A percentile compares a stretch with the other conserved stretches of the same genome.
These are phyloP conservation scores for Eptatretus atami DNA, from an alignment of 2,797 vertebrate species.

Conservation along the genomic window DNA sequence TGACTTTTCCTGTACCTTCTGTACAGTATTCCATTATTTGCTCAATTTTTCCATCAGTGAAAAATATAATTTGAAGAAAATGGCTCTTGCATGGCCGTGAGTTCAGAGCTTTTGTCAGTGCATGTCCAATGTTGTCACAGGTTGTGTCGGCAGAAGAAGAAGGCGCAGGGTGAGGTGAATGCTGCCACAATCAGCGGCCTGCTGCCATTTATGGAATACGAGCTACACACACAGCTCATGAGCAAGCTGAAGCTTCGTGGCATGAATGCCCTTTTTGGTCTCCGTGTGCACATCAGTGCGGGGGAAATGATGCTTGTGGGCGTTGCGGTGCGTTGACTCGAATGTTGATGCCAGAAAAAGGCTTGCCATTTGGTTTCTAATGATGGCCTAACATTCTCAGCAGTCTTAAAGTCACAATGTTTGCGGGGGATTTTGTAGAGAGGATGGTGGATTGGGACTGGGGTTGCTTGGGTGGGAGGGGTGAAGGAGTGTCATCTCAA, in stretches of 20 bases:
- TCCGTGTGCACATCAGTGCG: slow-evolving; percentile 71
- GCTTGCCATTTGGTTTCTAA: slow-evolving; percentile 7
- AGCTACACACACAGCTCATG: slow-evolving; percentile 88
- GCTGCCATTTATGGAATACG: slow-evolving; percentile 89
- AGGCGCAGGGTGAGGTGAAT: slow-evolving; percentile 79
- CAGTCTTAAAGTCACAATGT: no score
- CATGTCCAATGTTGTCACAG: slow-evolving; percentile 14
- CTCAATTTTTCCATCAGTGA: neutral
- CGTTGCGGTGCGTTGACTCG: slow-evolving; percentile 36
- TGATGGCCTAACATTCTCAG: no score
- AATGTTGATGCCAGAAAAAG: slow-evolving; percentile 6
- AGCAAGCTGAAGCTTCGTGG: slow-evolving; percentile 77
- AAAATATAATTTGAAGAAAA: neutral
- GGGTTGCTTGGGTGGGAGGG: no score
- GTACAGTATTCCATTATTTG: neutral
- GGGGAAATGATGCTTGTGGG: slow-evolving; percentile 91
- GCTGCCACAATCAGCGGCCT: slow-evolving; percentile 75
- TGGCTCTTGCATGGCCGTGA: neutral
- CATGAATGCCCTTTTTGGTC: slow-evolving; percentile 81
- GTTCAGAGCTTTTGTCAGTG: neutral
- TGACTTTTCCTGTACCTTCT: neutral
- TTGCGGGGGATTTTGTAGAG: no score
- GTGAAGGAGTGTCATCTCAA: no score
- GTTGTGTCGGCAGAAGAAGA: slow-evolving; percentile 78
- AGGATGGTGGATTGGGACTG: no score